phyloP scores from a whole-genome alignment of 2,113 vertebrate genomes.

The Oryzias celebensis region DNA sequence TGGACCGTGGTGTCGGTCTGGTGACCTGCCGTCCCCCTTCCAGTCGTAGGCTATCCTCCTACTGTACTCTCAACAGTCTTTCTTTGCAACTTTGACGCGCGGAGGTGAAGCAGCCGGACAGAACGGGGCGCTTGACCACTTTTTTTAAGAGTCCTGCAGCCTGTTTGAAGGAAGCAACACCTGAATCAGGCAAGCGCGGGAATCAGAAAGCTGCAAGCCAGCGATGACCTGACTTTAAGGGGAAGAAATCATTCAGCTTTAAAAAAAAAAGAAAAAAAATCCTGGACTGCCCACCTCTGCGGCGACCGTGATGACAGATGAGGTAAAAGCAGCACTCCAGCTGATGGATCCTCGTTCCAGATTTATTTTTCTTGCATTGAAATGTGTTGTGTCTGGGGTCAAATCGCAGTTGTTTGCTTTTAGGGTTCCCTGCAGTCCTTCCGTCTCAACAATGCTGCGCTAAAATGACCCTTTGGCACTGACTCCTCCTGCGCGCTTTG shows the following conservation, averaged over 20 bases:
- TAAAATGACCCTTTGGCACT: conserved; percentile 76
- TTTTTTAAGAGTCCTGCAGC: conserved; percentile 50
- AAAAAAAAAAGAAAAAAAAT: conserved; percentile 23
- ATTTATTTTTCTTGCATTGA: conserved; percentile 24
- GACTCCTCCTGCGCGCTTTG: conserved; percentile 75
- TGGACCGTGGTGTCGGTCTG: conserved; percentile 78
- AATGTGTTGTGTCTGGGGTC: conserved; percentile 47
- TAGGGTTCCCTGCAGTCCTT: conserved; percentile 65
- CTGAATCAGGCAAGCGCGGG: conserved; percentile 61
- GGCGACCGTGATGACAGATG: conserved; percentile 51
- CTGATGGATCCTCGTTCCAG: conserved; percentile 30
- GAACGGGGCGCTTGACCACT: conserved; percentile 37
- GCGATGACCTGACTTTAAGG: conserved; percentile 12
- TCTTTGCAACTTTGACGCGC: conserved; percentile 39
- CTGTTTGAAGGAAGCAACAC: conserved; percentile 51
- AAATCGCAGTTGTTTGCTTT: conserved; percentile 41
- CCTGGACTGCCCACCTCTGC: conserved; percentile 63
- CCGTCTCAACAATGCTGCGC: conserved; percentile 64
- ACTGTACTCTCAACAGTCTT: conserved; percentile 21
- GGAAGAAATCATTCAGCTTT: background rate
- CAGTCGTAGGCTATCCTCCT: conserved; percentile 30
- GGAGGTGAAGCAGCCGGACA: conserved; percentile 27
- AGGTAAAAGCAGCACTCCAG: conserved; percentile 48
- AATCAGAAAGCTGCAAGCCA: conserved; percentile 36
- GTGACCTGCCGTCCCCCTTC: conserved; percentile 51